Conservation (phyloP, 2,113 vertebrate genomes). For the Nipponia nippon region DNA sequence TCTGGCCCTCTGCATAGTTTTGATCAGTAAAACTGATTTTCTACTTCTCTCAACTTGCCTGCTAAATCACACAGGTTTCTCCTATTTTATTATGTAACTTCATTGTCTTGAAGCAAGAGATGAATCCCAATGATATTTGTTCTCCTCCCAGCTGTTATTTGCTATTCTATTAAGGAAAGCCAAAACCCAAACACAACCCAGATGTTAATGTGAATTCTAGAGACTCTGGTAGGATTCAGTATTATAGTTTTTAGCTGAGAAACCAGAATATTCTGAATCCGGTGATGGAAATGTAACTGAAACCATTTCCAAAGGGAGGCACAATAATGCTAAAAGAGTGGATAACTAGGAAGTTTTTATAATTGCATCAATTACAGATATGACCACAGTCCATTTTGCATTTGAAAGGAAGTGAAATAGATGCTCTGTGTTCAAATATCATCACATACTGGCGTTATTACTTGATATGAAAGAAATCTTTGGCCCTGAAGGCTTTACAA, state of each 20-base stretch:
- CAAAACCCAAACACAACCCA: conserved; percentile 15
- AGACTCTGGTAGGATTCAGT: neutral
- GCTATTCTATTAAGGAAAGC: neutral
- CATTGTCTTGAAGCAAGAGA: neutral
- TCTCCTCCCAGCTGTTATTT: neutral
- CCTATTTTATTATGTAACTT: neutral
- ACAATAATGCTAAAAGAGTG: neutral
- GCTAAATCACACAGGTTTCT: neutral
- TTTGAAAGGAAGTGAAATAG: neutral
- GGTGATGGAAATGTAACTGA: neutral
- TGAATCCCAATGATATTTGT: neutral
- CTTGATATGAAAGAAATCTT: neutral
- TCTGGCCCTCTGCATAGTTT: neutral
- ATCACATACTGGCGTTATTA: neutral
- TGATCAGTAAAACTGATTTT: neutral
- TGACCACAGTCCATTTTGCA: neutral
- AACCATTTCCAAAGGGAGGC: neutral
- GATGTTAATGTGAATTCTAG: neutral
- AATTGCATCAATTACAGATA: neutral
- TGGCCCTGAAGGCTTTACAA: neutral
- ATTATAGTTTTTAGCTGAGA: neutral
- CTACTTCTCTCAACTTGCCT: neutral
- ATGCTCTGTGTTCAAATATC: neutral
- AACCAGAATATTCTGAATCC: neutral
- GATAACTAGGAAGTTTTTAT: neutral